Conservation (phyloP, 2,888 invertebrate species). For the Erpobdella octoculata region DNA sequence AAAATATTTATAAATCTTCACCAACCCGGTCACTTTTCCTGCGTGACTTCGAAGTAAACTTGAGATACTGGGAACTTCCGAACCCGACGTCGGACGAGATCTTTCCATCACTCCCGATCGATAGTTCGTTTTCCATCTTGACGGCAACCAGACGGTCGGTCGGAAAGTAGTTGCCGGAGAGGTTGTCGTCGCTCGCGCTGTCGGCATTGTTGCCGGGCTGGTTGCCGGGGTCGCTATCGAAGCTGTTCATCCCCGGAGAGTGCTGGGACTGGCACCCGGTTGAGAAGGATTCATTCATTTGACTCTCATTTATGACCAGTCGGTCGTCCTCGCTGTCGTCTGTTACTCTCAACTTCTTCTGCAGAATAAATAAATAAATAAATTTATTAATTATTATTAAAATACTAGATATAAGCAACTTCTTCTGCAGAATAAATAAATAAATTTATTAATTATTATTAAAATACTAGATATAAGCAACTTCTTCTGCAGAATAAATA, state of each 20-base stretch:
- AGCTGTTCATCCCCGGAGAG: neutral
- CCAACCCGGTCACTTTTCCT: conserved; percentile 38
- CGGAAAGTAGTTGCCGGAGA: neutral
- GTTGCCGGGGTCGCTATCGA: neutral
- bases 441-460: too few relatives aligned
- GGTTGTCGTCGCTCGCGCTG: conserved; percentile 8
- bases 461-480: too few relatives aligned
- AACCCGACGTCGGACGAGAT: neutral
- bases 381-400: too few relatives aligned
- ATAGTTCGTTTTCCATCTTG: conserved; percentile 3
- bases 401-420: too few relatives aligned
- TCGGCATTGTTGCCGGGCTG: neutral
- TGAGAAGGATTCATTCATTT: too few relatives aligned
- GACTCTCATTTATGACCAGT: neutral
- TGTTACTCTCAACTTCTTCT: too few relatives aligned
- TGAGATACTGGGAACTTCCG: neutral
- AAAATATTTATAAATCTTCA: neutral
- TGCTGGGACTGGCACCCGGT: too few relatives aligned
- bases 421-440: too few relatives aligned
- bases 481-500: too few relatives aligned
- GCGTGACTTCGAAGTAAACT: conserved; percentile 36
- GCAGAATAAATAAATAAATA: too few relatives aligned
- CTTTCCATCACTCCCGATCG: neutral
- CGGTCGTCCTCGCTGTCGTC: neutral
- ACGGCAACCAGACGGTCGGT: neutral